Evolutionary conservation across 2,888 invertebrate species (phyloP).

Genomic region (Nematopogon swammerdamellus): DNA sequence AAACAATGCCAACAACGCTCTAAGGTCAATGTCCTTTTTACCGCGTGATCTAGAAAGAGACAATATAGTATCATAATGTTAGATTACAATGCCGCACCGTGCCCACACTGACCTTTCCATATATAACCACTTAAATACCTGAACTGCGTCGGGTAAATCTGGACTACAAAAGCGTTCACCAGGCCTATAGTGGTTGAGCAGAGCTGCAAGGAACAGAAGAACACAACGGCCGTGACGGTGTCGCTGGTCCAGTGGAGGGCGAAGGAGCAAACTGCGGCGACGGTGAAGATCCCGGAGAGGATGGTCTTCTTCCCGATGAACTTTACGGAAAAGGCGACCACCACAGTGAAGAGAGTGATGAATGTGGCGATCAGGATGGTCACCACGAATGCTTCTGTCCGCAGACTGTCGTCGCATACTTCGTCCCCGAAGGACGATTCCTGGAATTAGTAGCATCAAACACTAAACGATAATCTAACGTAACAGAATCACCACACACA

Average conservation of each 20-base stretch:
- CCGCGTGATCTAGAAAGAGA: too few species aligned
- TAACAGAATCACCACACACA: too few species aligned
- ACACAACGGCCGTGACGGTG: conserved; percentile 3
- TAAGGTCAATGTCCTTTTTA: too few species aligned
- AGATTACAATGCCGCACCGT: too few species aligned
- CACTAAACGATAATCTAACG: too few species aligned
- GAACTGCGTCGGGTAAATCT: conserved; percentile 11
- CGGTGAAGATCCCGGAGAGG: conserved; percentile 6
- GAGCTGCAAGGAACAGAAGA: conserved; percentile 7
- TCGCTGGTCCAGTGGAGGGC: conserved; percentile 9
- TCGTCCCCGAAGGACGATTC: background rate
- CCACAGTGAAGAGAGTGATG: conserved; percentile 5
- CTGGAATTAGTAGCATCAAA: too few species aligned
- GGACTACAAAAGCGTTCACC: conserved; percentile 10
- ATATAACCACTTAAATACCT: conserved; percentile 14
- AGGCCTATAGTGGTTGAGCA: conserved; percentile 9
- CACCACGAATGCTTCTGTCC: conserved; percentile 8
- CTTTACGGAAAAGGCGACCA: conserved; percentile 7
- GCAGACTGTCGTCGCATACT: conserved; percentile 9
- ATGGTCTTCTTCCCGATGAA: conserved; percentile 8
- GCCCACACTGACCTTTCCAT: too few species aligned
- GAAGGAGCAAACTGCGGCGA: conserved; percentile 2
- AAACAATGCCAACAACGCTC: too few species aligned
- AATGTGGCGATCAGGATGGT: conserved; percentile 6
- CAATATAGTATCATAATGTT: too few species aligned